These are phyloP conservation scores for Nysson spinosus DNA, from an alignment of 2,888 invertebrate genomes.

Conservation along the genomic window DNA sequence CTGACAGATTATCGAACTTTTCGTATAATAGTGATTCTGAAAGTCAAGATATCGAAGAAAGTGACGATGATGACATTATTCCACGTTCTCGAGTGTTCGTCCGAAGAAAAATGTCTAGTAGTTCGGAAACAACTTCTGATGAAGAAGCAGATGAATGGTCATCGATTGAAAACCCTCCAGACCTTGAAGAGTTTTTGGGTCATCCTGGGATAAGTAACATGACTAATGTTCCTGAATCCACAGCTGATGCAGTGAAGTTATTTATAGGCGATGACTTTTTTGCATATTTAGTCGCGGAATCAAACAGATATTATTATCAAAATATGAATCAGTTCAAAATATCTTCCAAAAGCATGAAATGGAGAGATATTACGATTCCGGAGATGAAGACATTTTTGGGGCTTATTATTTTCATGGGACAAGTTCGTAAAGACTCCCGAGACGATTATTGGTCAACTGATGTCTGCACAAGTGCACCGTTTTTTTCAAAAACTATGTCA, in stretches of 20 bases:
- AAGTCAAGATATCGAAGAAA: constrained; percentile 31
- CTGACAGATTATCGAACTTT: constrained; percentile 18
- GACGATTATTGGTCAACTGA: constrained; percentile 48
- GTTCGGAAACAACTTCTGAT: constrained; percentile 27
- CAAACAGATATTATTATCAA: constrained; percentile 44
- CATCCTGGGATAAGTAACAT: constrained; percentile 23
- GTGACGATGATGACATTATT: constrained; percentile 26
- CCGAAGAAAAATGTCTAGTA: constrained; percentile 24
- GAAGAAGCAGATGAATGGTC: constrained; percentile 34
- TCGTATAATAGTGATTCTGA: constrained; percentile 27
- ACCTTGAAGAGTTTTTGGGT: constrained; percentile 33
- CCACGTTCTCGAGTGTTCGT: constrained; percentile 23
- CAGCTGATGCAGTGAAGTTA: constrained; percentile 30
- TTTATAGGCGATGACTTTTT: constrained; percentile 48
- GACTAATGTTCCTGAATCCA: constrained; percentile 28
- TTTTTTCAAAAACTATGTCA: constrained; percentile 38
- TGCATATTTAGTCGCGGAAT: constrained; percentile 31
- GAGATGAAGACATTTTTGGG: constrained; percentile 43
- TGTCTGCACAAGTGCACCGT: constrained; percentile 26
- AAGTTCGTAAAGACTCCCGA: constrained; percentile 27
- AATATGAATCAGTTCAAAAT: constrained; percentile 24
- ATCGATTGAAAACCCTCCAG: constrained; percentile 32
- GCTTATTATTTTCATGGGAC: constrained; percentile 41
- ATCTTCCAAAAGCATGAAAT: constrained; percentile 20
- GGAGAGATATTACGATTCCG: constrained; percentile 31